phyloP scores from a whole-genome alignment of 2,113 vertebrate genomes.

The Odocoileus virginianus region DNA sequence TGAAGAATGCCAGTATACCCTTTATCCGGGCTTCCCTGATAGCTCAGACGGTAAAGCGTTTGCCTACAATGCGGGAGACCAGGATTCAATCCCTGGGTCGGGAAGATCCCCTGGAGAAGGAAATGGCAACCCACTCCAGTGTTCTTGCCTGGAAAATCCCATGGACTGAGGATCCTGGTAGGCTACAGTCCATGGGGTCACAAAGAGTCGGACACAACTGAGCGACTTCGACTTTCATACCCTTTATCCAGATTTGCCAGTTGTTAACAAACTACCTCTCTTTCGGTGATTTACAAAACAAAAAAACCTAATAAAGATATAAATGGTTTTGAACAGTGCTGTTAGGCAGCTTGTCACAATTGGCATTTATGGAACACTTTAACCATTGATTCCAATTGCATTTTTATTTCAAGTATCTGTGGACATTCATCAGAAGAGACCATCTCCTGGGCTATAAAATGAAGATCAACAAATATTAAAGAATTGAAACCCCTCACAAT shows the following conservation, averaged over 20 bases:
- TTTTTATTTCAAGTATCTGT: background rate
- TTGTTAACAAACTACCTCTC: background rate
- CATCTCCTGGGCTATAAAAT: background rate
- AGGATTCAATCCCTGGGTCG: no score
- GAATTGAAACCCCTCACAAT: background rate
- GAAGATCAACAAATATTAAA: background rate
- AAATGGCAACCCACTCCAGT: no score
- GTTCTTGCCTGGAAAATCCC: no score
- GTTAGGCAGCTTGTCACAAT: background rate
- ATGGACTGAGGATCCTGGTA: no score
- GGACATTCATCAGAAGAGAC: background rate
- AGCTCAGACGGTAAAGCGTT: no score
- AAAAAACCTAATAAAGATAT: background rate
- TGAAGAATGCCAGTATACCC: background rate
- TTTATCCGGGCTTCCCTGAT: background rate
- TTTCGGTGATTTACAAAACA: background rate
- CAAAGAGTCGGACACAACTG: no score
- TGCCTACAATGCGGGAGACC: no score
- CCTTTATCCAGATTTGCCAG: background rate
- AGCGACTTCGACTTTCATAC: no score
- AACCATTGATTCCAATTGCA: background rate
- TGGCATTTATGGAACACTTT: background rate
- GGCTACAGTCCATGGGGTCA: no score
- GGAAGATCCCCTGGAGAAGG: no score
- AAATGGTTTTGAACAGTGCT: background rate